Evolutionary conservation across 37 sponge, comb jelly and placozoan genomes (phyloP).

Genomic region (Oopsacas minuta): DNA sequence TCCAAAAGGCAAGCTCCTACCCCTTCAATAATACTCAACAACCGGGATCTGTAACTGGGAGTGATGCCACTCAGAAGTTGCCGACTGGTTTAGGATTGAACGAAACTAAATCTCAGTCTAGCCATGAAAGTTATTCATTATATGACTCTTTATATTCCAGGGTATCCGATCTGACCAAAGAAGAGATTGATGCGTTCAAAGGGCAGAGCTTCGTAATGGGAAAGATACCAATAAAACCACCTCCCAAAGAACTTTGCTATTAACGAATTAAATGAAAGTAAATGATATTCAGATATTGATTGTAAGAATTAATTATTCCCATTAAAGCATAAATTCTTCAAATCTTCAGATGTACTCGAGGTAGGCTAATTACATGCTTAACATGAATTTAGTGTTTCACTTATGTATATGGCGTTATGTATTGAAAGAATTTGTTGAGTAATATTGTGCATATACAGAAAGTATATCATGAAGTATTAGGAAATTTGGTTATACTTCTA

Average conservation of each 20-base stretch:
- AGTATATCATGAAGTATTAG: too few relatives aligned
- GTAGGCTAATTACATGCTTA: too few relatives aligned
- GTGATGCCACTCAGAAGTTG: not conserved
- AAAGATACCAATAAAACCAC: not conserved
- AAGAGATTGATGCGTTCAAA: not conserved
- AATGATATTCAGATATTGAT: too few relatives aligned
- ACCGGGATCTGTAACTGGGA: not conserved
- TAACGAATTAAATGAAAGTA: not conserved
- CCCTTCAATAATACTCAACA: not conserved
- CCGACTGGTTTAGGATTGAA: not conserved
- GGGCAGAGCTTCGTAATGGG: not conserved
- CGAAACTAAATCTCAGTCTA: not conserved
- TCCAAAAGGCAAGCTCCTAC: not conserved
- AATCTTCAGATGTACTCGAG: too few relatives aligned
- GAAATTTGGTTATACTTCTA: too few relatives aligned
- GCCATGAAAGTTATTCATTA: not conserved
- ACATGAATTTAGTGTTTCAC: too few relatives aligned
- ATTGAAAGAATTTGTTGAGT: too few relatives aligned
- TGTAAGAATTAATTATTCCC: too few relatives aligned
- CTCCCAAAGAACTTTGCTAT: not conserved
- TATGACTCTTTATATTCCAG: not conserved
- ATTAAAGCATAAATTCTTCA: too few relatives aligned
- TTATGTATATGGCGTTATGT: too few relatives aligned
- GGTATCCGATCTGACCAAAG: not conserved
- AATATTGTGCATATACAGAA: too few relatives aligned